Base-by-base conservation (phyloP, 2,113 vertebrate genomes). In the Poeciliopsis prolifica region DNA sequence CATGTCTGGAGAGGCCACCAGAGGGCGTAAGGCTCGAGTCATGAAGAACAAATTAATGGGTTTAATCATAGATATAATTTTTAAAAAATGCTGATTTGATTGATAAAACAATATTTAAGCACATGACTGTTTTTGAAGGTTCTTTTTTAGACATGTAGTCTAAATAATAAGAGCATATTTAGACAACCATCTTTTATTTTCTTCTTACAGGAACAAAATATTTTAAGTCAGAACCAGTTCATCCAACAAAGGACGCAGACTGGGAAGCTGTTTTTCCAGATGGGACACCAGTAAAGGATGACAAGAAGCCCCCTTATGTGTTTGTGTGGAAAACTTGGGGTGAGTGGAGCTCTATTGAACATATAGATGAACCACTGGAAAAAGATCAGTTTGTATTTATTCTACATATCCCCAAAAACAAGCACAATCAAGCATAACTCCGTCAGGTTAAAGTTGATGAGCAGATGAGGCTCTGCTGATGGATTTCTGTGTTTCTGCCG, bases 321-420 rank as follows among this genome's bases (percentile, higher is more conserved):
- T 98, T 96, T 65, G 96, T 98, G 12, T 98, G 97, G 97, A 97
- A 97, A 90, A 93, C 95, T 0, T 96, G 96, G 93, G 96, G 97
- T 98, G 89, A 94, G 95, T 64, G 44, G 19, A 37, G 67, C 54
- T 9, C 5, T 15, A 8, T 11, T 2, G 12, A 22, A 35, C 24
- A 7, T 8, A 3, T 33, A 5, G 17, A 11, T 31, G 14, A 4
- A 19, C 3, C 61, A 30, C 0, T 63, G 28, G 30, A 63, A 31
- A 28, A 5, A 13, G 4, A 42, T 15, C 40, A 4, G 40, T 15
- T 42, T 42, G 13, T 14, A 37, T 42, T 42, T 42, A 14, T 3
- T 42, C 13, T 22, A 8, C 17, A 54, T 6, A 51, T 22, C 48
- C 48, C 19, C 1, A 4, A 9, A 54, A 54, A 54, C 15, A 17